phyloP scores from a whole-genome alignment of 1,140 invertebrate genomes.

The Drosophila parvula region DNA sequence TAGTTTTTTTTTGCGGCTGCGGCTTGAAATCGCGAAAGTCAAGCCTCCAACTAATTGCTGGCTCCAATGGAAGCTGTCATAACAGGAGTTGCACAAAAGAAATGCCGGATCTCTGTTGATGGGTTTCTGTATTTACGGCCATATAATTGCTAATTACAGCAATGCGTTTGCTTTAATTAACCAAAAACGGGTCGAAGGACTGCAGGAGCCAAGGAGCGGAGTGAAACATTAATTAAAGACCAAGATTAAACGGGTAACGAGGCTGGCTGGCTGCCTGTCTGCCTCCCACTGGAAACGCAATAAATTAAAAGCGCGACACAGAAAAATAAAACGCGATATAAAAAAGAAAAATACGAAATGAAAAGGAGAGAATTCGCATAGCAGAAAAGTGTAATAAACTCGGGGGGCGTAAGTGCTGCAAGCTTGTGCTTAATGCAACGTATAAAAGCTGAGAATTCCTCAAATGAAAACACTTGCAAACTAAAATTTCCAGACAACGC shows the following conservation, averaged over 20 bases:
- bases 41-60: constrained; percentile 46
- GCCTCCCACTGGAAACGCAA: constrained; percentile 57
- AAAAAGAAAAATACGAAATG: constrained; percentile 27
- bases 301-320: constrained; percentile 63
- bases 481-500: constrained; percentile 46
- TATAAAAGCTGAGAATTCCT: constrained; percentile 28
- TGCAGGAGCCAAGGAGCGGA: constrained; percentile 4
- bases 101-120: constrained; percentile 40
- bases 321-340: constrained; percentile 29
- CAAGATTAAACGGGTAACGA: constrained; percentile 39
- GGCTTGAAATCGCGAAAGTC: constrained; percentile 56
- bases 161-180: constrained; percentile 63
- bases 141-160: constrained; percentile 58
- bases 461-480: constrained; percentile 48
- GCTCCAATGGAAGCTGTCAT: constrained; percentile 41
- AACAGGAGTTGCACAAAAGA: constrained; percentile 23
- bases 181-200: constrained; percentile 5
- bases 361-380: constrained; percentile 26
- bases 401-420: constrained; percentile 39
- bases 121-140: constrained; percentile 45
- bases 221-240: constrained; percentile 45
- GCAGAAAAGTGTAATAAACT: constrained; percentile 56
- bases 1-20: background rate
- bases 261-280: background rate
- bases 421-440: constrained; percentile 50